Evolutionary conservation across 2,888 invertebrate species (phyloP), one percentile per base, ranked within the genome.

Genomic region (Pseudoips prasinana): DNA sequence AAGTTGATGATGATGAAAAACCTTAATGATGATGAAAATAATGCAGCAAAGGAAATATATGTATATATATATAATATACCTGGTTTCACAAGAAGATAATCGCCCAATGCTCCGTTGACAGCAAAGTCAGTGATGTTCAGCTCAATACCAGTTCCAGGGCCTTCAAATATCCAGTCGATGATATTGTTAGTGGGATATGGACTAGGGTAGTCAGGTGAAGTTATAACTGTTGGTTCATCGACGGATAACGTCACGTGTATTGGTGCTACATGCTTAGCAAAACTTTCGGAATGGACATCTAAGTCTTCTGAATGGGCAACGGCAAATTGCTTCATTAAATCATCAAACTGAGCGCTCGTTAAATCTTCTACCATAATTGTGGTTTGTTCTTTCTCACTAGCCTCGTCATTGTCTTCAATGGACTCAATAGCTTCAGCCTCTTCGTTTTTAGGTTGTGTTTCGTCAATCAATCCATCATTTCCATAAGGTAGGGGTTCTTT

Each of bases 41-140:
- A n/a, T n/a, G n/a, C n/a, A n/a, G n/a, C n/a, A n/a, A n/a, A n/a
- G n/a, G n/a, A n/a, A n/a, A n/a, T n/a, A n/a, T n/a, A n/a, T n/a
- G n/a, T n/a, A n/a, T n/a, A n/a, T n/a, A n/a, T n/a, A n/a, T n/a
- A n/a, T n/a, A n/a, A n/a, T n/a, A n/a, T 62, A 87, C 89, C 89
- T 61, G 89, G 89, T 60, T 77, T 84, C 0, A 89, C 58, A 8
- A 88, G 52, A 4, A 89, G 57, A 35, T 82, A 89, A 40, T 89
- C 81, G 1, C 76, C 78, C 0, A 65, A 6, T 7, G 57, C 63
- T 1, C 86, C 80, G 24, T 80, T 83, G 1, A 89, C 52, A 7
- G 57, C 54, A 7, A 88, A 73, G 17, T 77, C 70, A 0, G 83
- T 84, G 1, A 89, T 54, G 29, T 85, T 88, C 17, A 89, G 37